Evolutionary conservation across 2,113 vertebrate species (phyloP).

Genomic region (Hystrix brachyura): DNA sequence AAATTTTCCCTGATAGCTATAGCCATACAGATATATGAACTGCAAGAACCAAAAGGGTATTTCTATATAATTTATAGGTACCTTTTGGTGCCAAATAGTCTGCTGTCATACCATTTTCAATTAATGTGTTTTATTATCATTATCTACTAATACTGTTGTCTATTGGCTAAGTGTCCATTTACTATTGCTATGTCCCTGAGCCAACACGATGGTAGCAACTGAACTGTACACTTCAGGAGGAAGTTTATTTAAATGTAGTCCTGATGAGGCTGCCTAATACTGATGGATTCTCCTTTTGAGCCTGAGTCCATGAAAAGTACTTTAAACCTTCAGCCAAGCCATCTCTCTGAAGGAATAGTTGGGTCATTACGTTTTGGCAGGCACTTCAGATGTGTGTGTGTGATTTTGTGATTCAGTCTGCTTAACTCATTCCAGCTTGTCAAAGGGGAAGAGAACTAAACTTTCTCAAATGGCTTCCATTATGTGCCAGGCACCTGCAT

Average conservation of each 20-base stretch:
- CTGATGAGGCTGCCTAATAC: neutral
- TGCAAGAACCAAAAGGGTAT: constrained; percentile 18
- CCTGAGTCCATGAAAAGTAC: constrained; percentile 36
- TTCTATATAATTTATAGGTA: constrained; percentile 60
- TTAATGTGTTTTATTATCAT: neutral
- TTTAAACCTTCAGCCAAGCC: constrained; percentile 49
- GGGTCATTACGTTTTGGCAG: constrained; percentile 59
- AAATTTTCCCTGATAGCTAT: constrained; percentile 71
- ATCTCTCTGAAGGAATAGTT: constrained; percentile 57
- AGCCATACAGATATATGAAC: constrained; percentile 38
- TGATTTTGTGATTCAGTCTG: constrained; percentile 45
- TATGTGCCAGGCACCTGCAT: neutral
- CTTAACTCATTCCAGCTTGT: constrained; percentile 43
- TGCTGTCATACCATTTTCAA: constrained; percentile 9
- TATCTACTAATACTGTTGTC: constrained; percentile 43
- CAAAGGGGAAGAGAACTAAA: neutral
- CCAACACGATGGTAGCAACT: neutral
- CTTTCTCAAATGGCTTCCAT: neutral
- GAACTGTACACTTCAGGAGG: neutral
- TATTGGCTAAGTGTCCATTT: constrained; percentile 19
- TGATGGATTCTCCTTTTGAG: constrained; percentile 50
- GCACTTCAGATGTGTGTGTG: neutral
- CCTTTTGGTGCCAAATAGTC: neutral
- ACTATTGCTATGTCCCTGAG: neutral
- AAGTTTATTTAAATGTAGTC: constrained; percentile 51